Percentiles rank a stretch among this genome's conserved stretches.
phyloP scores from a whole-genome alignment of 1,140 invertebrate species.

The Adoxophyes honmai region DNA sequence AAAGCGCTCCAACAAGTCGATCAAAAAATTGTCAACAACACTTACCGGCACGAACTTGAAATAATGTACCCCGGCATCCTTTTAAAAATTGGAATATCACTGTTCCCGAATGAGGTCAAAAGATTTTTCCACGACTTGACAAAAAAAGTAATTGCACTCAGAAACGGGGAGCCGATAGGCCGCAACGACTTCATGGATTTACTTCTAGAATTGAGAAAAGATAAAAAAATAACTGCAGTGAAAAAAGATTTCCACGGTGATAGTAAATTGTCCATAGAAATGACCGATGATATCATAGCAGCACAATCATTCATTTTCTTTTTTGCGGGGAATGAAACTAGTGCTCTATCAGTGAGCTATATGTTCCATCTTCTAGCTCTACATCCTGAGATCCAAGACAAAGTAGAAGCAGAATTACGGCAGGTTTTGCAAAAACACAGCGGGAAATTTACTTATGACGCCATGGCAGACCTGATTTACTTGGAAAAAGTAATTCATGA shows the following conservation, averaged over 20 bases:
- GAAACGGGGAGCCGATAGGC: neutral
- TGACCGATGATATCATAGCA: neutral
- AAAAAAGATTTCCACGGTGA: no score
- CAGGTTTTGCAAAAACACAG: neutral
- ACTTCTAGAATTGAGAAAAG: no score
- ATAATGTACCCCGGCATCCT: slow-evolving; percentile 16
- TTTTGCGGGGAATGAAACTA: neutral
- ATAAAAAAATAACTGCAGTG: neutral
- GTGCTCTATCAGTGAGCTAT: neutral
- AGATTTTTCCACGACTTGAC: neutral
- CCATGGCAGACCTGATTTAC: neutral
- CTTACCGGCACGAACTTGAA: neutral
- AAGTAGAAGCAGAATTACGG: neutral
- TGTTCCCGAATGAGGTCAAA: neutral
- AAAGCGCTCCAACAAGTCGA: neutral
- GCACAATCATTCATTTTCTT: neutral
- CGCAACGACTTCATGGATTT: no score
- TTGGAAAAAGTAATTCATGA: slow-evolving; percentile 6
- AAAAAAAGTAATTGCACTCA: neutral
- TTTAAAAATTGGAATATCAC: neutral
- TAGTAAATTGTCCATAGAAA: neutral
- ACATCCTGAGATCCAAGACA: neutral
- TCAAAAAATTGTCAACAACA: neutral
- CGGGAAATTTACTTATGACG: neutral
- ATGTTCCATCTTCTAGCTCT: neutral